These are phyloP conservation scores for Syrphus vitripennis DNA, from an alignment of 2,888 invertebrate species.

Conservation along the genomic window DNA sequence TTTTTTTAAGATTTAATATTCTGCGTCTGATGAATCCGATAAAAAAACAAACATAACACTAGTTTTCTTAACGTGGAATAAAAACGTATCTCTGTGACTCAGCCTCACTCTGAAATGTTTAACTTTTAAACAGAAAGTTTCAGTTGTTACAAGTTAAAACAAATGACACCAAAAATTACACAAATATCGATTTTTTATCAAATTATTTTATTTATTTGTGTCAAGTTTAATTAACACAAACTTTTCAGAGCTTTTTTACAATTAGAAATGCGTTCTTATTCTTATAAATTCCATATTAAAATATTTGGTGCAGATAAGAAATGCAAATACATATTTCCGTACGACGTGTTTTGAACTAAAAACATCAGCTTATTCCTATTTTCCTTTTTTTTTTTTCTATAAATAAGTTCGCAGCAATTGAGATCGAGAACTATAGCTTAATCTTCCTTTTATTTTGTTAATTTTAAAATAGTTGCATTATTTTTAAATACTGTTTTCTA, in stretches of 20 bases:
- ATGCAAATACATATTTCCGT: neutral
- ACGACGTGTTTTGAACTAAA: neutral
- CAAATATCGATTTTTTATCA: neutral
- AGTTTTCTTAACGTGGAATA: neutral
- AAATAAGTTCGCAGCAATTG: slow-evolving; percentile 35
- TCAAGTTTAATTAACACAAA: neutral
- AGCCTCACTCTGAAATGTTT: neutral
- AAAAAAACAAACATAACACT: neutral
- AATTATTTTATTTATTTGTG: neutral
- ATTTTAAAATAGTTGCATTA: slow-evolving; percentile 2
- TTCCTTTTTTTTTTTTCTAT: slow-evolving; percentile 4
- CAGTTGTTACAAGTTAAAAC: neutral
- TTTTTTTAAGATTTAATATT: neutral
- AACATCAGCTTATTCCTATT: slow-evolving; percentile 19
- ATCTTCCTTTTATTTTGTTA: slow-evolving; percentile 31
- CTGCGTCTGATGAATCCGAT: neutral
- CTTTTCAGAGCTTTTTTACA: neutral
- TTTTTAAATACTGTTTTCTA: slow-evolving; percentile 58
- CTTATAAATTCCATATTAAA: neutral
- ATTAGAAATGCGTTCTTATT: neutral
- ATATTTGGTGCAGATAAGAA: neutral
- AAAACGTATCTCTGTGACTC: neutral
- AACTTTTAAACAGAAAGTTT: neutral
- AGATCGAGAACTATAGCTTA: slow-evolving; percentile 14
- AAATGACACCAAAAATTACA: neutral